Conservation (phyloP, 1,140 invertebrate genomes). For the Geopemphigus sp. region DNA sequence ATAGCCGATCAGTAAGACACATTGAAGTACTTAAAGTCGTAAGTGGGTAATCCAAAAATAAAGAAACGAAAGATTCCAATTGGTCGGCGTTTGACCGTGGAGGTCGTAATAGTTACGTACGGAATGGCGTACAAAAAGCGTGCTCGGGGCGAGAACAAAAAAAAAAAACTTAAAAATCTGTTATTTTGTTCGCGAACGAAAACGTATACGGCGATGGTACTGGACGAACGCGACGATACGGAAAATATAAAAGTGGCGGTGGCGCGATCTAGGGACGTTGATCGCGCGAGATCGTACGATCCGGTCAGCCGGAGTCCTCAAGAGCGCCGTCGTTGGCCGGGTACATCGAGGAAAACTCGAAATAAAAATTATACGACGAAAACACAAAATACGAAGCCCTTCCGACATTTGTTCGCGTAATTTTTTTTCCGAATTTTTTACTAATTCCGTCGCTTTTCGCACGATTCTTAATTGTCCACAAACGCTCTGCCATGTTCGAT, state of each 20-base stretch:
- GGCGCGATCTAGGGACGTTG: not conserved
- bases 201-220: too few relatives aligned
- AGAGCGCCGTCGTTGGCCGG: not conserved
- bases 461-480: not conserved
- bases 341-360: not conserved
- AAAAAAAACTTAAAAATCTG: not conserved
- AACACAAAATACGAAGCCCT: too few relatives aligned
- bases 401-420: too few relatives aligned
- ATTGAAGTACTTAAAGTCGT: too few relatives aligned
- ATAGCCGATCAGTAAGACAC: too few relatives aligned
- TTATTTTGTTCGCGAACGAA: not conserved
- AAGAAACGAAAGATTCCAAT: too few relatives aligned
- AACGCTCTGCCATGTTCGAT: not conserved
- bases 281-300: too few relatives aligned
- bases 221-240: too few relatives aligned
- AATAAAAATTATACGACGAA: not conserved
- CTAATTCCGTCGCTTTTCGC: not conserved
- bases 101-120: not conserved
- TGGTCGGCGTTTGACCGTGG: too few relatives aligned
- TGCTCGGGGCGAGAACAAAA: not conserved
- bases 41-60: too few relatives aligned
- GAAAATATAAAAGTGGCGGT: not conserved
- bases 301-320: not conserved
- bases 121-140: not conserved
- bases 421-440: too few relatives aligned